Base-by-base conservation (phyloP, 1,140 invertebrate genomes). In the Portunus trituberculatus region DNA sequence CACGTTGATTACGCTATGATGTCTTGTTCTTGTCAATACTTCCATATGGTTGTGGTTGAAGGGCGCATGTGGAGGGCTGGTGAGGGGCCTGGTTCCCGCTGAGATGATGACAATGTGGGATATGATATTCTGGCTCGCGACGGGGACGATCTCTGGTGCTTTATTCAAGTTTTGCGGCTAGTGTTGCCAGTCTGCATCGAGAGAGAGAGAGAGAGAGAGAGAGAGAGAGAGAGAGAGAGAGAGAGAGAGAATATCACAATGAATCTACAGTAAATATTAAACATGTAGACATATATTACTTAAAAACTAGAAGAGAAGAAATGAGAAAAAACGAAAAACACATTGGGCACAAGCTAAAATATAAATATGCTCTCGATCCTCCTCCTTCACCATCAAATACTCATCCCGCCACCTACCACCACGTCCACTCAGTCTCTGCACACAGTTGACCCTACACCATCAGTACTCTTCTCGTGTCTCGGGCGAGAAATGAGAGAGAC, bases 1-100 rank as follows among this genome's bases (percentile, higher is more conserved):
- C 52, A 29, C 29, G 29, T 76, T 91, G 52, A 91, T 59, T 91
- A 31, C 52, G 29, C 59, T 25, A 91, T 91, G 59, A 91, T 48
- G 52, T 32, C 67, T 52, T 76, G n/a, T 76, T 48, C 90, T 4
- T 10, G 90, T 29, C 67, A 76, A 76, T 76, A 91, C 25, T 76
- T n/a, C 90, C 90, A 31, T 76, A 46, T 67, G 31, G 67, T 76
- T 76, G 67, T 76, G 67, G 67, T n/a, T n/a, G 20, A 25, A 8
- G 67, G 67, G 10, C n/a, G 67, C 52, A 20, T n/a, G 67, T 25
- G n/a, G 67, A 0, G 67, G n/a, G 67, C 12, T 76, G 67, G 67
- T 7, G 67, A 25, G 67, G 20, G 20, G 12, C 25, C 20, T 8
- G 67, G 16, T 1, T n/a, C 67, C n/a, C n/a, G 20, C n/a, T n/a